Base-by-base conservation (phyloP, 2,797 vertebrate species). In the Enteromius thamalakanensis region DNA sequence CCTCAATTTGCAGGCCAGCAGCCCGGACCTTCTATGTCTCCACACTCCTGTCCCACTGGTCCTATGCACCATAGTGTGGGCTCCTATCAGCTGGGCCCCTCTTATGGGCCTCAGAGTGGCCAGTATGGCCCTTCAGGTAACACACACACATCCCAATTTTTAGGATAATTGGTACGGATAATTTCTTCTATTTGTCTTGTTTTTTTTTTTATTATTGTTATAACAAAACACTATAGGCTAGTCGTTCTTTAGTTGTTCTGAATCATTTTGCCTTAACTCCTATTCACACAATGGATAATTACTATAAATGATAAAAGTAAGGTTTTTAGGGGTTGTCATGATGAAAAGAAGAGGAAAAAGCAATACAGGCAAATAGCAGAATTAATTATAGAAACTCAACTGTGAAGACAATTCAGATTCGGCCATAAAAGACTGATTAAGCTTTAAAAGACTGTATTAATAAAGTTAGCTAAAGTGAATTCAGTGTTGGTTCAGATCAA, bases 61-160 rank as follows among this genome's bases (percentile, higher is more conserved):
- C 81, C 91, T 29, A 68, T 93, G 88, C 92, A 91, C 64, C 92
- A 91, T 2, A 77, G 72, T 26, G 94, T 95, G 19, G 55, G 94
- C 89, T 93, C 94, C 90, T 97, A 96, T 93, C 97, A 98, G 90
- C 96, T 96, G 91, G 95, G 95, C 80, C 23, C 88, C 5, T 92
- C 94, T 74, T 98, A 96, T 2, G 96, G 95, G 84, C 91, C 95
- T 79, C 96, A 96, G 90, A 93, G 95, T 88, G 94, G 92, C 91
- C 97, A 97, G 83, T 98, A 97, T 68, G 96, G 95, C 74, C 96
- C 96, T 88, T 96, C 96, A 96, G 97, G 97, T 96, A 79, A 67
- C 40, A 64, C 37, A 34, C n/a, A 1, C 47, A 2, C 9, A 65
- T 76, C 47, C 42, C 29, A 34, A 65, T 51, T 69, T 49, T 26